phyloP scores from a whole-genome alignment of 2,113 vertebrate species.

The Zapus hudsonius region DNA sequence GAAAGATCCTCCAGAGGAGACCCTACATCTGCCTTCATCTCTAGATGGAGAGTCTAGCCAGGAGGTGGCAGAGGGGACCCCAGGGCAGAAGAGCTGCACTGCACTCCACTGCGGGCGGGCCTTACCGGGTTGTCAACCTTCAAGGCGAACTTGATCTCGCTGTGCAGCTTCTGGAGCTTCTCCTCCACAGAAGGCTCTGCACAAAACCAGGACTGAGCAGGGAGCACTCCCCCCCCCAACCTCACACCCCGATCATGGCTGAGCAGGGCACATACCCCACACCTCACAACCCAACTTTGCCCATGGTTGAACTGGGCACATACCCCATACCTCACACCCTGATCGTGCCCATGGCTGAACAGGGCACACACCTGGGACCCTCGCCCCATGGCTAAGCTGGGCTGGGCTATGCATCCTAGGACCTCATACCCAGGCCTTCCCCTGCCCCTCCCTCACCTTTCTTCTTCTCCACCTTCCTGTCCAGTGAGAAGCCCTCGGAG shows the following conservation, averaged over 20 bases:
- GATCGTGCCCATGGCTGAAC: no score
- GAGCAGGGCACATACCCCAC: no score
- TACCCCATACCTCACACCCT: no score
- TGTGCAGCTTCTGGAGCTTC: conserved; percentile 97
- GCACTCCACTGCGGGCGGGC: not conserved
- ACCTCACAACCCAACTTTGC: no score
- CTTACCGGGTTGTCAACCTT: conserved; percentile 98
- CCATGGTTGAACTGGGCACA: no score
- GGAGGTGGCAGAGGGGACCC: not conserved
- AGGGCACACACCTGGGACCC: no score
- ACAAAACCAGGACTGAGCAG: not conserved
- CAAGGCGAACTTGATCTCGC: conserved; percentile 96
- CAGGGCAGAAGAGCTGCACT: no score
- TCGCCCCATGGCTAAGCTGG: no score
- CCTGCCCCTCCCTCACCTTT: conserved; percentile 87
- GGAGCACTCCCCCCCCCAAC: not conserved
- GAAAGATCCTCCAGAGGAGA: not conserved
- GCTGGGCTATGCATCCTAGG: no score
- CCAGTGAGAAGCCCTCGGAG: conserved; percentile 86
- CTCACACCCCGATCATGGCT: no score
- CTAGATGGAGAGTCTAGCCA: not conserved
- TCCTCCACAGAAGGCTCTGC: conserved; percentile 94
- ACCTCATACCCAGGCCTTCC: not conserved
- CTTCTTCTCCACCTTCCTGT: conserved; percentile 93
- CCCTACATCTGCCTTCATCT: not conserved